Conservation (phyloP, 2,113 vertebrate species). For the Tor tambroides region DNA sequence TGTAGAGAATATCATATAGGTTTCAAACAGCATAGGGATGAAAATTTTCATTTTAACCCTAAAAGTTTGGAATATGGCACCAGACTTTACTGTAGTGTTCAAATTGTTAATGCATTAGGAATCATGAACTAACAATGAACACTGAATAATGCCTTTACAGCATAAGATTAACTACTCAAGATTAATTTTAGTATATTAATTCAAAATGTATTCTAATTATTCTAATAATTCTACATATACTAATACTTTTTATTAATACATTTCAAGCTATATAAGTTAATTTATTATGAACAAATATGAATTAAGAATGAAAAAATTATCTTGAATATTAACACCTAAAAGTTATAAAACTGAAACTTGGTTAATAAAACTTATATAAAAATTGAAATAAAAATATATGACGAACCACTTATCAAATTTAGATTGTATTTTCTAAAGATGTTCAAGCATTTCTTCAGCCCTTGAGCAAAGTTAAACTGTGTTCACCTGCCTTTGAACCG, state of each 20-base stretch:
- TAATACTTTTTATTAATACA: not conserved
- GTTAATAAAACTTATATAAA: not conserved
- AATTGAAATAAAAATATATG: not conserved
- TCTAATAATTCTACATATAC: too few species aligned
- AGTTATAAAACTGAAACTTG: not conserved
- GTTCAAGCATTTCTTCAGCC: not conserved
- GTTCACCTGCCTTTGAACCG: not conserved
- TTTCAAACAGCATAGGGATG: not conserved
- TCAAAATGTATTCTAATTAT: too few species aligned
- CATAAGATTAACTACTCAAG: too few species aligned
- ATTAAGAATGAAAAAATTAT: too few species aligned
- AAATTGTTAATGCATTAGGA: not conserved
- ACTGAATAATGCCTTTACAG: too few species aligned
- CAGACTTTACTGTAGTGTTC: not conserved
- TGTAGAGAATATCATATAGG: not conserved
- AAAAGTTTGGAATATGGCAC: not conserved
- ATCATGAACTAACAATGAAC: not conserved
- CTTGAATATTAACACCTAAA: not conserved
- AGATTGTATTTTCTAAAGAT: not conserved
- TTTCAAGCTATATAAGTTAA: not conserved
- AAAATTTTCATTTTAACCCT: too few species aligned
- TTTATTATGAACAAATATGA: not conserved
- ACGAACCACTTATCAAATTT: not conserved
- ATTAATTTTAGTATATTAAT: too few species aligned
- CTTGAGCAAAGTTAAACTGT: slow-evolving; percentile 7